phyloP scores from a whole-genome alignment of 2,113 vertebrate genomes.

The Holacanthus passer region DNA sequence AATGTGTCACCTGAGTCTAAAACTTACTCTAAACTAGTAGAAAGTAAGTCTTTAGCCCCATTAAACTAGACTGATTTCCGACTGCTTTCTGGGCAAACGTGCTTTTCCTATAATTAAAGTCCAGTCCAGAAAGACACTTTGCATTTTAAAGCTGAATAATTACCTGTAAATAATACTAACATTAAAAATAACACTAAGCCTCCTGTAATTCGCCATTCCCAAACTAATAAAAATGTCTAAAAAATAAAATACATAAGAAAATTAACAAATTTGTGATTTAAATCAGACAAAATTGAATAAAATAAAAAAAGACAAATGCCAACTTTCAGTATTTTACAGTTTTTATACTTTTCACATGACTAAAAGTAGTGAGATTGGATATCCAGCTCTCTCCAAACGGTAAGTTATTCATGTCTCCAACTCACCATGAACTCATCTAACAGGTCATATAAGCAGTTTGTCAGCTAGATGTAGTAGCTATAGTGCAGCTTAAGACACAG shows the following conservation, averaged over 20 bases:
- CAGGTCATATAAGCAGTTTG: neutral
- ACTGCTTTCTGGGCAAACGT: neutral
- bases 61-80: neutral
- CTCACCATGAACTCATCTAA: neutral
- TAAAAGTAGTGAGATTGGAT: neutral
- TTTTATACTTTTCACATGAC: neutral
- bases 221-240: neutral
- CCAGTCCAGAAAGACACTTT: neutral
- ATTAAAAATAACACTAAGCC: neutral
- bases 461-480: neutral
- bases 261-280: neutral
- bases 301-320: neutral
- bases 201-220: neutral
- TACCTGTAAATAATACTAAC: neutral
- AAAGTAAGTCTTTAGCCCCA: neutral
- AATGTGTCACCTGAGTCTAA: neutral
- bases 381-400: neutral
- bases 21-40: neutral
- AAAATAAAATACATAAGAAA: neutral
- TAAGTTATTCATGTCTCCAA: neutral
- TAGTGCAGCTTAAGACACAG: neutral
- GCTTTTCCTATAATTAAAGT: neutral
- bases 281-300: neutral
- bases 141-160: neutral
- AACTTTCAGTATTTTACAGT: neutral